Evolutionary conservation across 2,888 invertebrate species (phyloP).

Genomic region (Apotomis betuletana): DNA sequence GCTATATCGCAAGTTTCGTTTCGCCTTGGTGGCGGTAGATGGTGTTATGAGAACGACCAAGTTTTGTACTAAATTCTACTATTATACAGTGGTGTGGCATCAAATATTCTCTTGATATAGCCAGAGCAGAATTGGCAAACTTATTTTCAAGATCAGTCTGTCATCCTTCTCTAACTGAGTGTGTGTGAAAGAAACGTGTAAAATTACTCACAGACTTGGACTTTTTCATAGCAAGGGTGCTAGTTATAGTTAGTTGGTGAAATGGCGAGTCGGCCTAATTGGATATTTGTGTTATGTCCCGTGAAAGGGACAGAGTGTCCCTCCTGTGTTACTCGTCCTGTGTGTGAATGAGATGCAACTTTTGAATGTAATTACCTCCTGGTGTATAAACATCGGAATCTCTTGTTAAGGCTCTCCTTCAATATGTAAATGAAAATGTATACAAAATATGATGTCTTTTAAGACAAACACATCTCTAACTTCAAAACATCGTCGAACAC

Average conservation of each 20-base stretch:
- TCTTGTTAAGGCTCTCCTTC: too few relatives aligned
- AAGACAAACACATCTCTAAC: too few relatives aligned
- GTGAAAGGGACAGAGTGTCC: neutral
- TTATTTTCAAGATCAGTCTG: too few relatives aligned
- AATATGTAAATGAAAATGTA: too few relatives aligned
- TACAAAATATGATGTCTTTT: too few relatives aligned
- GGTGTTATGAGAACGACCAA: constrained; percentile 3
- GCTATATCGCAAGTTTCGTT: constrained; percentile 65
- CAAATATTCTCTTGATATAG: too few relatives aligned
- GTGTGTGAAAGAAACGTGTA: too few relatives aligned
- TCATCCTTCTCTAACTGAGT: neutral
- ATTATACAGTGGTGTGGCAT: too few relatives aligned
- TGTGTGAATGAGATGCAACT: neutral
- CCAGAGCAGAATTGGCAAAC: too few relatives aligned
- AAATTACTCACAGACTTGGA: neutral
- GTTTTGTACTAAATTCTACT: neutral
- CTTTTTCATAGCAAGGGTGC: neutral
- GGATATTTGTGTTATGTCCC: neutral
- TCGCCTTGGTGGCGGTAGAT: constrained; percentile 32
- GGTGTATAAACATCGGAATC: neutral
- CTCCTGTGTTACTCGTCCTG: neutral
- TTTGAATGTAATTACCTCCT: constrained; percentile 8
- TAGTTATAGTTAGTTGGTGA: constrained; percentile 1
- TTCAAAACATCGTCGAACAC: too few relatives aligned
- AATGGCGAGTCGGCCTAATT: constrained; percentile 17